These are phyloP conservation scores for Tridacna crocea DNA, from an alignment of 2,888 invertebrate species.

Conservation along the genomic window DNA sequence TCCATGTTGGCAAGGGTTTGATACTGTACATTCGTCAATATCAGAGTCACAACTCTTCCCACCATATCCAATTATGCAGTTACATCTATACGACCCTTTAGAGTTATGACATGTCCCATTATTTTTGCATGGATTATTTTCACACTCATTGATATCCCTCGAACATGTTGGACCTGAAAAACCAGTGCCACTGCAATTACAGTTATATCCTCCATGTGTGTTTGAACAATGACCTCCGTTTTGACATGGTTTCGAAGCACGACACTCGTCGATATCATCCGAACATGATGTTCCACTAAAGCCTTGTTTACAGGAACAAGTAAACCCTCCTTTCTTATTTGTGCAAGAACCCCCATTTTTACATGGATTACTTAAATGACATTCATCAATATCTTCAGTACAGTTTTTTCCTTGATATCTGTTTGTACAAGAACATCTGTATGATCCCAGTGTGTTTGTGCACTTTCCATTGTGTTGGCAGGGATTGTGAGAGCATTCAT, in stretches of 20 bases:
- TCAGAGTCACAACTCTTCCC: not conserved
- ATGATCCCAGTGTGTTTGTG: constrained; percentile 24
- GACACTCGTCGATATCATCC: constrained; percentile 38
- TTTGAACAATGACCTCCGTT: constrained; percentile 25
- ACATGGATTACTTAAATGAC: constrained; percentile 7
- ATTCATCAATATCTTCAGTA: constrained; percentile 41
- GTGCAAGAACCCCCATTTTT: constrained; percentile 5
- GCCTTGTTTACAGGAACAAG: not conserved
- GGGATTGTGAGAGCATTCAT: not conserved
- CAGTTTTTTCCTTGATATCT: constrained; percentile 23
- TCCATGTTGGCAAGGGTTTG: not conserved
- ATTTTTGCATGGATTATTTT: constrained; percentile 36
- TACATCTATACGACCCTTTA: constrained; percentile 33
- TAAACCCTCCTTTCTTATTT: not conserved
- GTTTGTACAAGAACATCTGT: not conserved
- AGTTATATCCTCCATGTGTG: constrained; percentile 51
- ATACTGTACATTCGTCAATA: not conserved
- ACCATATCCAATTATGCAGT: constrained; percentile 27
- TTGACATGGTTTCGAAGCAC: not conserved
- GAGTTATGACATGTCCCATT: constrained; percentile 32
- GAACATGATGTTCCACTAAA: constrained; percentile 55
- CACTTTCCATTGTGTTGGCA: constrained; percentile 20
- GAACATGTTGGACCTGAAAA: constrained; percentile 41
- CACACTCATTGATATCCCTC: constrained; percentile 23
- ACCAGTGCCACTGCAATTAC: constrained; percentile 48